Evolutionary conservation across 2,113 vertebrate species (phyloP).

Genomic region (Porphyrio hochstetteri): DNA sequence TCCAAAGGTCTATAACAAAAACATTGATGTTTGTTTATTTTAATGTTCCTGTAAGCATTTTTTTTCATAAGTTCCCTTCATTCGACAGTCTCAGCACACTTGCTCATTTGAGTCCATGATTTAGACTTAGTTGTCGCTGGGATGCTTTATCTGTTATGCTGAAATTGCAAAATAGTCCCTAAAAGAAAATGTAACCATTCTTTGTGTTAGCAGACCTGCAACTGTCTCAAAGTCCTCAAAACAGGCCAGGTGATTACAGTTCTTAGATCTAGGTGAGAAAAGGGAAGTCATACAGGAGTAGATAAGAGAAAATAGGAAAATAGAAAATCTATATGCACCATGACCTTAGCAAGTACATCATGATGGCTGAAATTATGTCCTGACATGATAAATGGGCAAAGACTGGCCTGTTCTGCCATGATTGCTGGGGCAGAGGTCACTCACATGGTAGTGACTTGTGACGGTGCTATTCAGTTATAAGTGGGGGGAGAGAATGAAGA

Average conservation of each 20-base stretch:
- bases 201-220: neutral
- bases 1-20: neutral
- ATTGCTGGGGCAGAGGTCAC: neutral
- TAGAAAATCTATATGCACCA: neutral
- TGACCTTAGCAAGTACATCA: neutral
- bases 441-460: neutral
- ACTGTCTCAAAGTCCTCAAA: neutral
- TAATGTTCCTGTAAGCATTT: neutral
- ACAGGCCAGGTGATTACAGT: neutral
- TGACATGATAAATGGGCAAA: conserved; percentile 2
- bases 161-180: neutral
- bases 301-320: neutral
- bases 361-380: neutral
- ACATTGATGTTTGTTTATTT: neutral
- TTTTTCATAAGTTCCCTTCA: neutral
- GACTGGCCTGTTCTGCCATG: neutral
- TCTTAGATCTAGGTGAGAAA: neutral
- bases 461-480: neutral
- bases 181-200: neutral
- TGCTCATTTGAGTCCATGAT: neutral
- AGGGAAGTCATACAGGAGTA: neutral
- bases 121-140: neutral
- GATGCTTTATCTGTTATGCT: neutral
- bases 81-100: neutral
- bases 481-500: neutral